Conservation (phyloP, 2,888 invertebrate genomes). For the Drosophila bunnanda region DNA sequence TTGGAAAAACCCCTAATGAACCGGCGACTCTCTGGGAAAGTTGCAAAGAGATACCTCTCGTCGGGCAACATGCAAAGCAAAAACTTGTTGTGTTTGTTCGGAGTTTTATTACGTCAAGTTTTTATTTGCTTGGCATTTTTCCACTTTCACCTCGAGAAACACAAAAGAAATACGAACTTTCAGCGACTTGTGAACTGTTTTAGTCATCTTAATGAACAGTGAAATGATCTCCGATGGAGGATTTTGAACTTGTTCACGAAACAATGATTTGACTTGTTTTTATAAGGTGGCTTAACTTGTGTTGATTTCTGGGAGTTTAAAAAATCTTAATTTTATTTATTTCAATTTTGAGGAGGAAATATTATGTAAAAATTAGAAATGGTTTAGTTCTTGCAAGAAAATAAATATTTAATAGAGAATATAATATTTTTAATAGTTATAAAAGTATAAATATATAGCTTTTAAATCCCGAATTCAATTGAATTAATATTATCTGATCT, state of each 20-base stretch:
- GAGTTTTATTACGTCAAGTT: conserved; percentile 69
- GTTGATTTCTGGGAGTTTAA: neutral
- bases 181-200: conserved; percentile 16
- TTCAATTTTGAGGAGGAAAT: neutral
- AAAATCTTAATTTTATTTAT: neutral
- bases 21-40: conserved; percentile 52
- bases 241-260: neutral
- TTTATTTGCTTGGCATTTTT: conserved; percentile 65
- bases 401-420: neutral
- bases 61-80: conserved; percentile 36
- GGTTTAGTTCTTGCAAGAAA: neutral
- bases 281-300: neutral
- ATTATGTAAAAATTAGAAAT: neutral
- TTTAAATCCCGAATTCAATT: too few species aligned
- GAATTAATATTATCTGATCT: too few species aligned
- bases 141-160: conserved; percentile 61
- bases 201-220: conserved; percentile 24
- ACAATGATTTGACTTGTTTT: neutral
- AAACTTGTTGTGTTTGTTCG: conserved; percentile 55
- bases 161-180: conserved; percentile 31
- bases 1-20: conserved; percentile 35
- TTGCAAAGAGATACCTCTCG: conserved; percentile 11
- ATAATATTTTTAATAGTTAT: too few species aligned
- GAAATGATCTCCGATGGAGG: neutral
- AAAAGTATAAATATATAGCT: too few species aligned